phyloP scores from a whole-genome alignment of 2,888 invertebrate genomes.

The Protonemura montana region DNA sequence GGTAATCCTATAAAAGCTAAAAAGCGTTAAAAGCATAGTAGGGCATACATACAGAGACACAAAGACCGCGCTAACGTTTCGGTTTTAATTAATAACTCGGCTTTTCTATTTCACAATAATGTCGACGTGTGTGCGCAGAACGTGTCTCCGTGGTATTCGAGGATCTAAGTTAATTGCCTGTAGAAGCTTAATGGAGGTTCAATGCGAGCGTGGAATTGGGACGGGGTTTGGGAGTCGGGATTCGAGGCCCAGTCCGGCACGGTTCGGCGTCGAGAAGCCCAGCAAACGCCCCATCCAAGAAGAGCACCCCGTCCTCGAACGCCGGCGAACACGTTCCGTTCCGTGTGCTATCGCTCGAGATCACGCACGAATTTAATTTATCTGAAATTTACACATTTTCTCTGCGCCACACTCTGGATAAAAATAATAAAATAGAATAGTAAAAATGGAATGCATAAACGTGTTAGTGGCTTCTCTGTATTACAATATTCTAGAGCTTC shows the following conservation, averaged over 20 bases:
- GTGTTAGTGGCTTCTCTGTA: background rate
- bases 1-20: conserved; percentile 12
- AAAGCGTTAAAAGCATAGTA: conserved; percentile 12
- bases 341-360: background rate
- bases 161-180: background rate
- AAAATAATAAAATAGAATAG: conserved; percentile 12
- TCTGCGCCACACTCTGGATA: background rate
- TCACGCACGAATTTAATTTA: conserved; percentile 12
- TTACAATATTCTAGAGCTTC: background rate
- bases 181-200: conserved; percentile 12
- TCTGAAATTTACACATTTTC: conserved; percentile 3
- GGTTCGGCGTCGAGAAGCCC: background rate
- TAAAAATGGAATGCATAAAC: conserved; percentile 12
- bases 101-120: background rate
- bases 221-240: background rate
- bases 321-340: background rate
- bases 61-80: background rate
- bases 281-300: background rate
- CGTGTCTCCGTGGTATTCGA: background rate
- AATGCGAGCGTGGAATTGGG: background rate
- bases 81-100: conserved; percentile 4
- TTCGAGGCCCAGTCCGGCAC: too few relatives aligned
- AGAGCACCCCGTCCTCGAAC: background rate
- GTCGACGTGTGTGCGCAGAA: background rate
- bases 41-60: background rate